phyloP scores from a whole-genome alignment of 2,888 invertebrate species.

The Drosophila greeni region DNA sequence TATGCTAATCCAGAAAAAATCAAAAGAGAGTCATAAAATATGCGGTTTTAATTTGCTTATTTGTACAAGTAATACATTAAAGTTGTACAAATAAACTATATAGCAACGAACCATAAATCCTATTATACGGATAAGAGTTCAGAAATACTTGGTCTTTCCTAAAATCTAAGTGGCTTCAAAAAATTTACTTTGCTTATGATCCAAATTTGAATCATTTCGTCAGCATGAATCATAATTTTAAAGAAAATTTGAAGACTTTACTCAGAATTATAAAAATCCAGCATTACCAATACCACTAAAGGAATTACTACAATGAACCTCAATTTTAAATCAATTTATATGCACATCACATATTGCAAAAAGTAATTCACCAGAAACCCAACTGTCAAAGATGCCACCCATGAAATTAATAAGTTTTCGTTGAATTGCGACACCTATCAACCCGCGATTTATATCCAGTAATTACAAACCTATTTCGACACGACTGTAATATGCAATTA shows the following conservation, averaged over 20 bases:
- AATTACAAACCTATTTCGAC: conserved; percentile 31
- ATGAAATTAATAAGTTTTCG: conserved; percentile 2
- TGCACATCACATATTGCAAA: conserved; percentile 7
- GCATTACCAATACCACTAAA: not conserved
- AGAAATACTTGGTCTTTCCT: not conserved
- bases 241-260: not conserved
- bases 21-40: not conserved
- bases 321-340: not conserved
- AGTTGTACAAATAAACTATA: not conserved
- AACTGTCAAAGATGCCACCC: conserved; percentile 21
- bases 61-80: not conserved
- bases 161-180: not conserved
- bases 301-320: too few species aligned
- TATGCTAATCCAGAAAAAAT: not conserved
- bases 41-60: not conserved
- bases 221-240: not conserved
- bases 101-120: not conserved
- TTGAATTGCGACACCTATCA: conserved; percentile 24
- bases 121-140: too few species aligned
- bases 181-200: not conserved
- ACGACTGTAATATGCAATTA: conserved; percentile 39
- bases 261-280: not conserved
- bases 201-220: not conserved
- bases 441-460: conserved; percentile 16
- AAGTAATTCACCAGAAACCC: conserved; percentile 1